Evolutionary conservation across 2,888 invertebrate genomes (phyloP).

Genomic region (Perithous albicinctus): DNA sequence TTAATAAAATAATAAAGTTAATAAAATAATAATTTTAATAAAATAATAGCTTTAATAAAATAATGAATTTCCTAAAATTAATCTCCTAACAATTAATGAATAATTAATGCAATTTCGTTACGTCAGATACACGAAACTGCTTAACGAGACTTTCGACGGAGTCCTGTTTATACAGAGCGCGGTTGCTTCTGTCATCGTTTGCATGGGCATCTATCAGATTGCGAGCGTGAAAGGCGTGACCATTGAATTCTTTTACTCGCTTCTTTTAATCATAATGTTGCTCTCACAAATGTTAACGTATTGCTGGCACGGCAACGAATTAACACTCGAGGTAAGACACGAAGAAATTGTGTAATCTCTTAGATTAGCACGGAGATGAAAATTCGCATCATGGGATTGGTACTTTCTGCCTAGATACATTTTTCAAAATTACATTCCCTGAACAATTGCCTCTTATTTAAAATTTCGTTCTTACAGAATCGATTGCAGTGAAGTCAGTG

Average conservation of each 20-base stretch:
- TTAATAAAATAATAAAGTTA: too few species aligned
- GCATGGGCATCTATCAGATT: slow-evolving; percentile 10
- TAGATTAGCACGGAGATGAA: too few species aligned
- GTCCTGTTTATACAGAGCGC: slow-evolving; percentile 27
- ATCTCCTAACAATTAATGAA: neutral
- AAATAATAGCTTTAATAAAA: too few species aligned
- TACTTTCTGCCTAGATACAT: too few species aligned
- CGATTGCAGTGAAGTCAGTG: too few species aligned
- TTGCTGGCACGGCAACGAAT: slow-evolving; percentile 34
- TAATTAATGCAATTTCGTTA: neutral
- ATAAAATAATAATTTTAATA: too few species aligned
- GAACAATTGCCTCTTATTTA: too few species aligned
- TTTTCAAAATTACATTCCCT: too few species aligned
- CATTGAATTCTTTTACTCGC: slow-evolving; percentile 15
- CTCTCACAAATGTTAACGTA: slow-evolving; percentile 34
- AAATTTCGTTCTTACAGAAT: too few species aligned
- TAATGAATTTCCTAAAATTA: too few species aligned
- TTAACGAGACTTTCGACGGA: slow-evolving; percentile 29
- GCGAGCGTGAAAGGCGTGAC: neutral
- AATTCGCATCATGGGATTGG: too few species aligned
- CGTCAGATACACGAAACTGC: slow-evolving; percentile 33
- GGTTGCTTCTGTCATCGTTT: slow-evolving; percentile 4
- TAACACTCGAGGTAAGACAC: slow-evolving; percentile 25
- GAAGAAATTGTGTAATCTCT: too few species aligned
- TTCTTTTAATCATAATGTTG: slow-evolving; percentile 17